These are phyloP conservation scores for Oryctolagus cuniculus DNA, from an alignment of 2,113 vertebrate genomes.

Conservation along the genomic window mOryCun1.1 NC_091435.1:153944001-153944500, in stretches of 20 bases:
- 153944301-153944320: not conserved
- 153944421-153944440: no score
- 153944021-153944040: constrained; percentile 21
- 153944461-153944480: no score
- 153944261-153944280: not conserved
- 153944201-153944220: not conserved
- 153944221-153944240: not conserved
- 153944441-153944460: no score
- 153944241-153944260: not conserved
- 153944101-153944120: constrained; percentile 15
- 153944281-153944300: not conserved
- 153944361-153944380: constrained; percentile 16
- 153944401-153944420: no score
- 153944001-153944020: not conserved
- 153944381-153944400: no score
- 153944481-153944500: no score
- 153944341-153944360: not conserved
- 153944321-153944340: constrained; percentile 26
- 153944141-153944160: constrained; percentile 41
- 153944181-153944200: not conserved
- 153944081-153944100: not conserved
- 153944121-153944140: constrained; percentile 46
- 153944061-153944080: not conserved
- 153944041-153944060: not conserved
- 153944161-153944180: constrained; percentile 21